These are phyloP conservation scores for Monodelphis domestica DNA, from an alignment of 2,797 vertebrate genomes.

Conservation along the genomic window DNA sequence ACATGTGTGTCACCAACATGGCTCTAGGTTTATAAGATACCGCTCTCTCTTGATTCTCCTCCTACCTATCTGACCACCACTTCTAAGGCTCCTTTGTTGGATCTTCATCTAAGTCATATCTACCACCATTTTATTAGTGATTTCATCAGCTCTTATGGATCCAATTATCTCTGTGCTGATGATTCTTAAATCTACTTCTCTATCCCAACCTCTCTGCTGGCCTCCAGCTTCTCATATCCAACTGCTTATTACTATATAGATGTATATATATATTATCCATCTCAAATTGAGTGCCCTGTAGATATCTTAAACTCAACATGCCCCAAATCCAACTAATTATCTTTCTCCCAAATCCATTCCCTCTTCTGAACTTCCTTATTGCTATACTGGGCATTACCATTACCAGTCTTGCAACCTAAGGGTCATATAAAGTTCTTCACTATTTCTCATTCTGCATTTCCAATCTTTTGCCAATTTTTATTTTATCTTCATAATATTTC, in stretches of 20 bases:
- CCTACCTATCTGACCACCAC: not conserved
- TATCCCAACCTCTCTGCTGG: not conserved
- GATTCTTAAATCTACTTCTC: not conserved
- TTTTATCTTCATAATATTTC: not conserved
- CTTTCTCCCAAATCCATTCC: not conserved
- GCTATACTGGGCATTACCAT: not conserved
- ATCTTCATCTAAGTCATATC: not conserved
- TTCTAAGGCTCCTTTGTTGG: not conserved
- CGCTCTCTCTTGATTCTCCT: not conserved
- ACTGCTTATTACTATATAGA: not conserved
- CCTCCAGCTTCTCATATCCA: not conserved
- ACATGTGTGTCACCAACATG: too few species aligned
- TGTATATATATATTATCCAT: not conserved
- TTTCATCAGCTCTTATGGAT: not conserved
- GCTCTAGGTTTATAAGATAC: not conserved
- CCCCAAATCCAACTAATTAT: not conserved
- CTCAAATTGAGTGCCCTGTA: not conserved
- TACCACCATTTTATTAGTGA: not conserved
- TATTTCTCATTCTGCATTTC: not conserved
- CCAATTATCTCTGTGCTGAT: not conserved
- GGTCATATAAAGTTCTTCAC: not conserved
- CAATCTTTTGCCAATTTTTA: not conserved
- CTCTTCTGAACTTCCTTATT: not conserved
- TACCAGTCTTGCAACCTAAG: not conserved
- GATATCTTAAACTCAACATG: not conserved